Base-by-base conservation (phyloP, 35 echinoderm and acorn worm genomes). In the Ophiothrix spiculata region DNA sequence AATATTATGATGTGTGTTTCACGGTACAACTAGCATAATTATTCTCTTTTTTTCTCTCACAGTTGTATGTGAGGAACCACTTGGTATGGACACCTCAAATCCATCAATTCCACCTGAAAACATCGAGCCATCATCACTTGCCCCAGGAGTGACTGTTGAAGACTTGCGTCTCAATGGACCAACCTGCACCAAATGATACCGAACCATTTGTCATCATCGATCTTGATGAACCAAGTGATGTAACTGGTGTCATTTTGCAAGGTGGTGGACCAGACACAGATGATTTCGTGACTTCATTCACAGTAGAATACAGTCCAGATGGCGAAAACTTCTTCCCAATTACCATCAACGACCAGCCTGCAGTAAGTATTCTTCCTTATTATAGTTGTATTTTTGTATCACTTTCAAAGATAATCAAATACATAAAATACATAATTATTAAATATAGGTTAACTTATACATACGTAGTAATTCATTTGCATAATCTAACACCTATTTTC, bases 201-300 rank as follows among this genome's bases (percentile, higher is more conserved):
- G 75, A 36, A 23, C 93, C 86, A 0, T 85, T 17, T 64, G 89
- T 96, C n/a, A 96, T 86, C 75, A 56, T 96, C 82, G 93, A 96
- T 77, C 86, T 96, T 33, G 35, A 69, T 46, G 33, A 80, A 64
- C 76, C 81, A n/a, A 88, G 41, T 39, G 76, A 85, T 33, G 86
- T 96, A 28, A 88, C 90, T 39, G 93, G 89, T 17, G 49, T 96
- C 32, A 12, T 88, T 13, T 32, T 96, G 31, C 93, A 96, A 83
- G 93, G 93, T 64, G 90, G 77, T 85, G 89, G 93, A 40, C n/a
- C 31, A 4, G 81, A 75, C 0, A 79, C 75, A 21, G 76, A 84
- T 45, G 80, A 77, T 21, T 96, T 81, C 45, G 93, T 96, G 31
- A 83, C 74, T 36, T 38, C 45, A 15, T 88, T 96, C 37, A 88